A percentile compares a stretch with the other conserved stretches of the same genome.
Conservation (phyloP, 2,113 vertebrate genomes). For the Anolis sagrei region DNA sequence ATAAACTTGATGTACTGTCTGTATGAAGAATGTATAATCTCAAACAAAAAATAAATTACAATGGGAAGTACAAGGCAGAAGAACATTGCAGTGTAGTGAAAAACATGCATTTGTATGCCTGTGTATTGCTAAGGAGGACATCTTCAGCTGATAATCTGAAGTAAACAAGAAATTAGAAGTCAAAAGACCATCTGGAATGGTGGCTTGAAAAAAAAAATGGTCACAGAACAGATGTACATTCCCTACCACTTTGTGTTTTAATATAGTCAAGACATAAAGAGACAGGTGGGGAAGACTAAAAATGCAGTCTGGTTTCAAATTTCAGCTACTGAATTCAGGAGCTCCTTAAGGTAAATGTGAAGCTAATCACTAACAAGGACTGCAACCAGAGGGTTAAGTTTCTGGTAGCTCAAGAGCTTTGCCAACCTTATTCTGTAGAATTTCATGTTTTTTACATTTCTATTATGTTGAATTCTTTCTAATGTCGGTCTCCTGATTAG, state of each 20-base stretch:
- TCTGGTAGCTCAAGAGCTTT: background rate
- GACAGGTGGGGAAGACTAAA: background rate
- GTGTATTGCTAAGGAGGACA: background rate
- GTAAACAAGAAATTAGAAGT: background rate
- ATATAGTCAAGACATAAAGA: background rate
- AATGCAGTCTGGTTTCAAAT: rapidly evolving
- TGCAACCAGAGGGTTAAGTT: background rate
- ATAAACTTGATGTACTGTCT: too few relatives aligned
- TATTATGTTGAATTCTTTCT: background rate
- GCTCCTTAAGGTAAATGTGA: background rate
- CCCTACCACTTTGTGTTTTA: background rate
- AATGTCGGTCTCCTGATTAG: too few relatives aligned
- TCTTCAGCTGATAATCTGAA: background rate
- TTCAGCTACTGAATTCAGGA: background rate
- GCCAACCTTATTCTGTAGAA: background rate
- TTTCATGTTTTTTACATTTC: background rate
- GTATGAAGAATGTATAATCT: too few relatives aligned
- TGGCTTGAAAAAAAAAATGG: background rate
- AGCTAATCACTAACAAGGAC: background rate
- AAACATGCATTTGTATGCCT: too few relatives aligned
- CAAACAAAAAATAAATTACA: too few relatives aligned
- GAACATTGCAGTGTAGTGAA: too few relatives aligned
- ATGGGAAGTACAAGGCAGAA: too few relatives aligned
- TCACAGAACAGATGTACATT: background rate
- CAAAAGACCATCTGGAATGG: background rate